Evolutionary conservation across 1,140 invertebrate genomes (phyloP), one percentile per base, ranked within the genome.

Genomic region (Sesamia nonagrioides): DNA sequence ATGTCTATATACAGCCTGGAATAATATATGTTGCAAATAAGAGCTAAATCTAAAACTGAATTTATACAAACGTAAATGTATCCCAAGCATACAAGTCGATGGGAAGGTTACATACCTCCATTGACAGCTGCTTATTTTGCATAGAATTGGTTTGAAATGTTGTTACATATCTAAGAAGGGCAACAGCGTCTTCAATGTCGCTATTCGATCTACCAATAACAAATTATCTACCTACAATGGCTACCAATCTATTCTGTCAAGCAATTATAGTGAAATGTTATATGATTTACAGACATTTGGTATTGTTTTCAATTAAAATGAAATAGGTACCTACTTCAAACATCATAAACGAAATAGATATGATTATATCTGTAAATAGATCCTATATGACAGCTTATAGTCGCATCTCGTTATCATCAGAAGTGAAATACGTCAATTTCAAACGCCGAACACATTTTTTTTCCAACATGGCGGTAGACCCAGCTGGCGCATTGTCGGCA

Each of bases 61-160:
- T 45, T 11, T 45, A 11, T 45, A 11, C 9, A 11, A 11, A 45
- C 8, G 11, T 45, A 45, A 45, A 45, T 45, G 13, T 45, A 45
- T 45, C 9, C 42, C 42, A 8, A 45, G 42, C 11, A 11, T 11
- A 45, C 13, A 50, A n/a, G 13, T 15, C 15, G 45, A 50, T 50
- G 45, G 15, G 3, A n/a, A n/a, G 45, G 54, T 56, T 56, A 56
- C 45, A 13, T 50, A 5, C 11, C 45, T 13, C 11, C 2, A n/a
- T 50, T 50, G 45, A 50, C 45, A 50, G 45, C 45, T 50, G 45
- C 45, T 50, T 50, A 50, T 4, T 50, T 50, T 50, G 45, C 45
- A 50, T 50, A 50, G 45, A 50, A 50, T 50, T 50, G 45, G 13
- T n/a, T 50, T 50, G 45, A 50, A 50, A 50, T 50, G 45, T 50